Evolutionary conservation across 2,797 vertebrate species (phyloP).

Genomic region (Eremophila alpestris): DNA sequence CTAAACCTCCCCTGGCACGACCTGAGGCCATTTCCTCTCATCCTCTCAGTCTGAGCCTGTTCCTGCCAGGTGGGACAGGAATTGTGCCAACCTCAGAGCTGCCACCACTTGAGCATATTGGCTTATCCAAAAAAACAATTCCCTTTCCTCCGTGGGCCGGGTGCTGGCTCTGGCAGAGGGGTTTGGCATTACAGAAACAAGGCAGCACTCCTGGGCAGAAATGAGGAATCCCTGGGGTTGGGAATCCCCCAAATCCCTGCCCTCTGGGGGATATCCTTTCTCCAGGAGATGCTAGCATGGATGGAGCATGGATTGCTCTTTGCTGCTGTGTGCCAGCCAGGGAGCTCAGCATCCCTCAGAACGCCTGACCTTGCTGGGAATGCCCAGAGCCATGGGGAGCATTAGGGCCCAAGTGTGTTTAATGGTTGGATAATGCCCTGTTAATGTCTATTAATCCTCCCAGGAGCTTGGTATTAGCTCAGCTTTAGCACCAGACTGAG

Average conservation of each 20-base stretch:
- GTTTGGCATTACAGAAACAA: neutral
- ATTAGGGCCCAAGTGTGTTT: slow-evolving; percentile 74
- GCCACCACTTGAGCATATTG: neutral
- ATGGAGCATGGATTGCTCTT: rapidly evolving
- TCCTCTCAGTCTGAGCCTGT: neutral
- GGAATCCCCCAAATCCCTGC: neutral
- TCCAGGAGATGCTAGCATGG: neutral
- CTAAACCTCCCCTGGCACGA: neutral
- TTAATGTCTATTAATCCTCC: slow-evolving; percentile 77
- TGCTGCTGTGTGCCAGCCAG: too few species aligned
- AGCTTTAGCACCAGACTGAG: slow-evolving; percentile 71
- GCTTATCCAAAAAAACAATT: neutral
- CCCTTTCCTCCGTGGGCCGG: neutral
- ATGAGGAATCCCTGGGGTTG: too few species aligned
- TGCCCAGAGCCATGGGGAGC: neutral
- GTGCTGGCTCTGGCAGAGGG: neutral
- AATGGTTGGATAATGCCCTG: slow-evolving; percentile 71
- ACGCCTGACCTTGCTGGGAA: slow-evolving; percentile 27
- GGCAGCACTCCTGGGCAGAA: neutral
- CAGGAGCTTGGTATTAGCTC: slow-evolving; percentile 78
- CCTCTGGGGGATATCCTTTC: neutral
- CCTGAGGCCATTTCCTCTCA: neutral
- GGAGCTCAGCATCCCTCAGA: neutral
- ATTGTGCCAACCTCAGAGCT: neutral
- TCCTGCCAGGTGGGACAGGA: neutral